A percentile compares a stretch with the other conserved stretches of the same genome.
Evolutionary conservation across 2,797 vertebrate genomes (phyloP).

Genomic region (Cyprinodon diabolis): DNA sequence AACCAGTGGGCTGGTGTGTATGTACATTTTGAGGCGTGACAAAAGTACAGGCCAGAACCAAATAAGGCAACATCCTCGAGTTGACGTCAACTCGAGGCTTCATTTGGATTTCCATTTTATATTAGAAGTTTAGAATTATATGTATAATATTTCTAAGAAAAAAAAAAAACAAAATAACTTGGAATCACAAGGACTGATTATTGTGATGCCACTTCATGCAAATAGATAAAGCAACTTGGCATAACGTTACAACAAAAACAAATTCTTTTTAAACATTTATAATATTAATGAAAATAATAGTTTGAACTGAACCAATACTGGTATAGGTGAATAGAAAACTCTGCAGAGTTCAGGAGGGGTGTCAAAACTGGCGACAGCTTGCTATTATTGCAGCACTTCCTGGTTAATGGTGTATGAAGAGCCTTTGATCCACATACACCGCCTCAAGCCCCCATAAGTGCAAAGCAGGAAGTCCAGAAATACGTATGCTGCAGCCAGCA

Average conservation of each 20-base stretch:
- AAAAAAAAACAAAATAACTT: no score
- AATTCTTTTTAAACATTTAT: no score
- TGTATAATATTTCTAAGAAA: no score
- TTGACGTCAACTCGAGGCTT: no score
- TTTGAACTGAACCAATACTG: constrained; percentile 27
- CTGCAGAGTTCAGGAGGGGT: constrained; percentile 60
- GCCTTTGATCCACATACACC: constrained; percentile 75
- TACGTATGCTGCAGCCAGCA: constrained; percentile 61
- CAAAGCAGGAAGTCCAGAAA: constrained; percentile 72
- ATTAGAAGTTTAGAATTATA: no score
- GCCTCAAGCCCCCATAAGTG: constrained; percentile 64
- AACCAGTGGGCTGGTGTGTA: no score
- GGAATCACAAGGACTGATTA: not conserved
- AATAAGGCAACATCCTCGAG: no score
- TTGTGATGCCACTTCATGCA: not conserved
- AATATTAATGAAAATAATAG: constrained; percentile 12
- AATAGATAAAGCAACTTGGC: not conserved
- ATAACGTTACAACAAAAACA: not conserved
- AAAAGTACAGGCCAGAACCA: no score
- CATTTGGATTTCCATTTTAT: no score
- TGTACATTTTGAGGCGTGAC: no score
- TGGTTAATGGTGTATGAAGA: constrained; percentile 83
- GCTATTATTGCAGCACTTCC: constrained; percentile 75
- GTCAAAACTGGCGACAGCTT: constrained; percentile 75
- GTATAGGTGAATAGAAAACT: constrained; percentile 47